These are phyloP conservation scores for Oxyteleia sp. DNA, from an alignment of 2,888 invertebrate genomes.

Conservation along the genomic window DNA sequence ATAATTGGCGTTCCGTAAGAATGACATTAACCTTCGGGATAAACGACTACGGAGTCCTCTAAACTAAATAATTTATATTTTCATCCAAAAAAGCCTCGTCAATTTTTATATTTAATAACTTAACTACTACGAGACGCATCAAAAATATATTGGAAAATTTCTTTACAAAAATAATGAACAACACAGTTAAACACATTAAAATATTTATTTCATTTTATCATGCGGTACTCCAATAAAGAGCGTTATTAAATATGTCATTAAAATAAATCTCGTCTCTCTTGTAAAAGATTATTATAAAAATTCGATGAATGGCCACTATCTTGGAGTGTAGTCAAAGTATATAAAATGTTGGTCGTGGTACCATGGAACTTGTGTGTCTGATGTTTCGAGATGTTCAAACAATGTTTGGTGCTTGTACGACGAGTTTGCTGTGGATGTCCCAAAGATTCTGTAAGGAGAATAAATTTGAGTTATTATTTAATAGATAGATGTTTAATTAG, in stretches of 20 bases:
- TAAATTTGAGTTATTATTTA: background rate
- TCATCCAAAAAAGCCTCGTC: background rate
- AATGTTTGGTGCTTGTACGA: conserved; percentile 80
- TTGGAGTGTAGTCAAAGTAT: conserved; percentile 2
- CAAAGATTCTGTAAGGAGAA: conserved; percentile 88
- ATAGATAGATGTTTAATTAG: background rate
- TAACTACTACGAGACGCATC: background rate
- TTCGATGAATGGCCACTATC: conserved; percentile 5
- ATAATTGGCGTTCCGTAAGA: conserved; percentile 15
- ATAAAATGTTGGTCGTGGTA: background rate
- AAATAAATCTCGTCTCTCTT: conserved; percentile 14
- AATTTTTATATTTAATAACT: background rate
- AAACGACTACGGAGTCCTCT: conserved; percentile 4
- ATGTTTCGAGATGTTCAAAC: conserved; percentile 26
- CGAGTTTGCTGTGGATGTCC: conserved; percentile 88
- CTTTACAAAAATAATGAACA: background rate
- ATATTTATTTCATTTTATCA: conserved; percentile 23
- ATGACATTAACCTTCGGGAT: conserved; percentile 29
- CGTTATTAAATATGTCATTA: background rate
- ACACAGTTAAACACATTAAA: conserved; percentile 16
- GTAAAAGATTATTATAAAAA: conserved; percentile 15
- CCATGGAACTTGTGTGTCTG: background rate
- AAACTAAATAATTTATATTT: background rate
- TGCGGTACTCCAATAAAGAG: conserved; percentile 20
- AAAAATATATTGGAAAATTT: no score